phyloP scores from a whole-genome alignment of 2,797 vertebrate genomes.

The Labeo calbasu region DNA sequence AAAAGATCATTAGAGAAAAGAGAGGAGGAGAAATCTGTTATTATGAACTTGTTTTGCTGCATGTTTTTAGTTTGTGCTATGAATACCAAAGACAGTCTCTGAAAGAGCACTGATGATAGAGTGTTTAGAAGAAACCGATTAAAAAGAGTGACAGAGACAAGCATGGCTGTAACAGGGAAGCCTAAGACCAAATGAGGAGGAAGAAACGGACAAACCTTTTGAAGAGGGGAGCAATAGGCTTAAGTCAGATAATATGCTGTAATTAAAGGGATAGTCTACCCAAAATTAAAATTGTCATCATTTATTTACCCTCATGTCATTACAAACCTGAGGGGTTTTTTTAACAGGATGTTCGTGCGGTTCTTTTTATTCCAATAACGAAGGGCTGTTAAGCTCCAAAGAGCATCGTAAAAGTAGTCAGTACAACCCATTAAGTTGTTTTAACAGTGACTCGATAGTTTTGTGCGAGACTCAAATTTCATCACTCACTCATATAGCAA shows the following conservation, averaged over 20 bases:
- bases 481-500: not conserved
- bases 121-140: conserved; percentile 8
- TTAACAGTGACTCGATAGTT: not conserved
- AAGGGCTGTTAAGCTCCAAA: not conserved
- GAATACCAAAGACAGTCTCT: conserved; percentile 30
- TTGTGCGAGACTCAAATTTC: not conserved
- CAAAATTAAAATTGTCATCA: not conserved
- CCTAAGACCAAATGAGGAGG: not conserved
- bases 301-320: not conserved
- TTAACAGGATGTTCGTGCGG: not conserved
- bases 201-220: not conserved
- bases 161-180: not conserved
- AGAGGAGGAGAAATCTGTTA: conserved; percentile 31
- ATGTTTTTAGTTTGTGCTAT: conserved; percentile 32
- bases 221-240: not conserved
- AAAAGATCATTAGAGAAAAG: conserved; percentile 43
- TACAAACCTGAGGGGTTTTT: not conserved
- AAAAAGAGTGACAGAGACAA: conserved; percentile 3
- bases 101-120: conserved; percentile 2
- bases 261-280: not conserved
- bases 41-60: conserved; percentile 37
- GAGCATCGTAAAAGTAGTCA: not conserved
- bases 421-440: not conserved
- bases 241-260: conserved; percentile 10
- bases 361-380: not conserved